phyloP scores from a whole-genome alignment of 2,797 vertebrate genomes.

The Philypnodon macrostomus region DNA sequence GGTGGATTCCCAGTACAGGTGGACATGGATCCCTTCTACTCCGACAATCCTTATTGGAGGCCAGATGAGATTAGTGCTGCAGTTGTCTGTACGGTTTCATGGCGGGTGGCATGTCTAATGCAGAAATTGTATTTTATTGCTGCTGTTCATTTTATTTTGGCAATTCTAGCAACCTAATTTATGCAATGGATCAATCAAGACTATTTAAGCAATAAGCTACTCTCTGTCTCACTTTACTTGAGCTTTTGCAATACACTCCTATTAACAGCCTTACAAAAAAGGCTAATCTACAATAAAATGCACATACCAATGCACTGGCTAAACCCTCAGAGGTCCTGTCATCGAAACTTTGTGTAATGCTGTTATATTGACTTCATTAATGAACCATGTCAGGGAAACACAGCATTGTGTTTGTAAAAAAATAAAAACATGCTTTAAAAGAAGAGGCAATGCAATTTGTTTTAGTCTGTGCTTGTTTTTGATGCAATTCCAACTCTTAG shows the following conservation, averaged over 20 bases:
- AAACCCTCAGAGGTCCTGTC: conserved; percentile 17
- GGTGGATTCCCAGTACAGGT: conserved; percentile 32
- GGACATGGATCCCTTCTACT: conserved; percentile 30
- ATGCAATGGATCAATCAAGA: neutral
- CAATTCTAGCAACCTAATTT: conserved; percentile 3
- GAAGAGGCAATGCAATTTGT: neutral
- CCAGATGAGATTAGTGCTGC: conserved; percentile 41
- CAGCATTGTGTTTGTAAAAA: neutral
- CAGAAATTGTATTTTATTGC: conserved; percentile 11
- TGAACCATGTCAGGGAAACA: neutral
- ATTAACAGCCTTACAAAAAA: conserved; percentile 16
- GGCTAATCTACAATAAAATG: conserved; percentile 2
- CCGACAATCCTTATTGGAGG: conserved; percentile 36
- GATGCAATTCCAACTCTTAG: no score
- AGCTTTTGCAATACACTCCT: conserved; percentile 18
- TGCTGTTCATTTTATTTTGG: conserved; percentile 2
- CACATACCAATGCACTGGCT: conserved; percentile 6
- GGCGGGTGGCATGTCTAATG: conserved; percentile 2
- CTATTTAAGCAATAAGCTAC: neutral
- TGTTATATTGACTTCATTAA: neutral
- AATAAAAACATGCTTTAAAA: conserved; percentile 2
- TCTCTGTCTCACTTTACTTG: conserved; percentile 2
- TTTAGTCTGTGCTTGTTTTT: neutral
- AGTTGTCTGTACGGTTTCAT: conserved; percentile 29
- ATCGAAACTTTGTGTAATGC: conserved; percentile 38